These are phyloP conservation scores for Papilio polyxenes DNA, from an alignment of 1,140 invertebrate species.

Conservation along the genomic window DNA sequence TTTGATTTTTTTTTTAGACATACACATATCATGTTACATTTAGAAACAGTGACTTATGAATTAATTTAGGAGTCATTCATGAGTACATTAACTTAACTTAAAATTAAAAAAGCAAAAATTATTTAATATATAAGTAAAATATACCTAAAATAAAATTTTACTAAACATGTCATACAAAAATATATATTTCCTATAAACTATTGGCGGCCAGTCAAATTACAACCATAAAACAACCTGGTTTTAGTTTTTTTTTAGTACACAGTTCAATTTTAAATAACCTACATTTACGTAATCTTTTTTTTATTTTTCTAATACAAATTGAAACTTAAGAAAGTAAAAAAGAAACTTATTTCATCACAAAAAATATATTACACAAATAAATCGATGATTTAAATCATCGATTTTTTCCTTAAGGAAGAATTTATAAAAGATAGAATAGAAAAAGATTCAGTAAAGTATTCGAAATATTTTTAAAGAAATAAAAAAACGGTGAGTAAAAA, in stretches of 20 bases:
- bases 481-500: not conserved
- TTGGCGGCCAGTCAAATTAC: not conserved
- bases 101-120: not conserved
- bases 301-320: not conserved
- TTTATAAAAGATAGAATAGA: no score
- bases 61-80: not conserved
- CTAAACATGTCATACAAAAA: conserved; percentile 1
- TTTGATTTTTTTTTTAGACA: not conserved
- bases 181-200: not conserved
- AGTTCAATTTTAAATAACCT: not conserved
- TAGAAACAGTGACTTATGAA: not conserved
- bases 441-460: not conserved
- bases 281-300: not conserved
- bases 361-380: no score
- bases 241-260: no score
- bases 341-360: no score
- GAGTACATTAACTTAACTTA: not conserved
- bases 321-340: not conserved
- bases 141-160: not conserved
- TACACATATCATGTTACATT: no score
- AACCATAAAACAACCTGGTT: not conserved
- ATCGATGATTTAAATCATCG: no score
- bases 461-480: not conserved
- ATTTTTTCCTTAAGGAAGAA: no score
- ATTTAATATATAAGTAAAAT: not conserved